phyloP scores from a whole-genome alignment of 1,140 invertebrate genomes.

The Palaemon carinicauda region DNA sequence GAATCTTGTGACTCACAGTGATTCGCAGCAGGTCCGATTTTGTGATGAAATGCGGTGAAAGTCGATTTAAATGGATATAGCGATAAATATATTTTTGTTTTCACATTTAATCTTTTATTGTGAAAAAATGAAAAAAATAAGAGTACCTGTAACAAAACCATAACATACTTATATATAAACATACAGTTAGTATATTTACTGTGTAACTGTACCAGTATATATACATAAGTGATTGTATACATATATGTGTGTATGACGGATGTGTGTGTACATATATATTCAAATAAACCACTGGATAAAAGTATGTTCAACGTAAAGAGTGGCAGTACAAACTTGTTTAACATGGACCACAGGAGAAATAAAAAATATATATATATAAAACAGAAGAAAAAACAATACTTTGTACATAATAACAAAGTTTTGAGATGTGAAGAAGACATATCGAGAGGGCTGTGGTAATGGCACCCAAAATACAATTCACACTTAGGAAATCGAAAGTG shows the following conservation, averaged over 20 bases:
- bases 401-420: too few relatives aligned
- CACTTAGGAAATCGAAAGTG: too few relatives aligned
- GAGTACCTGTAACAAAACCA: not conserved
- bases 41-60: constrained; percentile 59
- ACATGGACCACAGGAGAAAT: not conserved
- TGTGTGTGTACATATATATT: not conserved
- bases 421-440: too few relatives aligned
- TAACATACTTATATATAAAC: not conserved
- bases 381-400: too few relatives aligned
- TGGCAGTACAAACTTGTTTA: not conserved
- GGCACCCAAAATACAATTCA: too few relatives aligned
- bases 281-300: not conserved
- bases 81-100: not conserved
- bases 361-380: not conserved
- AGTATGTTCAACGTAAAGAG: not conserved
- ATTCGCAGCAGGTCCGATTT: constrained; percentile 58
- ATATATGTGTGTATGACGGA: too few relatives aligned
- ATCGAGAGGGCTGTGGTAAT: too few relatives aligned
- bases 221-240: too few relatives aligned
- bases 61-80: not conserved
- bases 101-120: not conserved
- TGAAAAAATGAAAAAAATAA: not conserved
- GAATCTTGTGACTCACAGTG: constrained; percentile 61
- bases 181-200: not conserved
- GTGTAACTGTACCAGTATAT: not conserved